Evolutionary conservation across 2,888 invertebrate genomes (phyloP).

Genomic region (Apamea anceps): DNA sequence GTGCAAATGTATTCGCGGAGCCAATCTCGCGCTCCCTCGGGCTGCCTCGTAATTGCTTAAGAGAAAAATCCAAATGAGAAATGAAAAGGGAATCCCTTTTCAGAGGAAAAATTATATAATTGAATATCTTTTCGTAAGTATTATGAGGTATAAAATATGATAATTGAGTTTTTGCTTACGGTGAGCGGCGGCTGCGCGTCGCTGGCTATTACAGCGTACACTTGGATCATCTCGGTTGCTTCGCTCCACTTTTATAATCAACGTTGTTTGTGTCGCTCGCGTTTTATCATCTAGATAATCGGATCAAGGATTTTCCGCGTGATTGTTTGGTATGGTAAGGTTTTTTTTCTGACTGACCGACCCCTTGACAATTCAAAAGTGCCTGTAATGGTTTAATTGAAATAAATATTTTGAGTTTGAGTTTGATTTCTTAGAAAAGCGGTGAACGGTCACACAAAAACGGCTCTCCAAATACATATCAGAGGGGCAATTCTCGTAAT

Average conservation of each 20-base stretch:
- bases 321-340: not conserved
- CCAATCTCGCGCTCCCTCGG: slow-evolving; percentile 84
- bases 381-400: too few species aligned
- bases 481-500: too few species aligned
- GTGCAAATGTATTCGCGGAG: slow-evolving; percentile 80
- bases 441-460: not conserved
- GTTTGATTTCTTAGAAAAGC: not conserved
- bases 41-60: slow-evolving; percentile 88
- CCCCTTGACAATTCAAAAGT: too few species aligned
- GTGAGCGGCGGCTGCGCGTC: slow-evolving; percentile 73
- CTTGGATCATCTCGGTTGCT: slow-evolving; percentile 66
- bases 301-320: slow-evolving; percentile 16
- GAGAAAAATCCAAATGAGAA: slow-evolving; percentile 91
- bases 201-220: slow-evolving; percentile 59
- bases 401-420: too few species aligned
- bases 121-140: slow-evolving; percentile 90
- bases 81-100: slow-evolving; percentile 90
- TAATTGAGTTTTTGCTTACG: slow-evolving; percentile 89
- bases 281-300: slow-evolving; percentile 42
- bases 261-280: slow-evolving; percentile 51
- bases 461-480: not conserved
- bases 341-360: too few species aligned
- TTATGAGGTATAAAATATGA: slow-evolving; percentile 91
- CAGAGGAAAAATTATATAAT: slow-evolving; percentile 90
- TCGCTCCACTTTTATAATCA: slow-evolving; percentile 54